Conservation (phyloP, 2,888 invertebrate genomes). For the Drosophila kambysellisi region DNA sequence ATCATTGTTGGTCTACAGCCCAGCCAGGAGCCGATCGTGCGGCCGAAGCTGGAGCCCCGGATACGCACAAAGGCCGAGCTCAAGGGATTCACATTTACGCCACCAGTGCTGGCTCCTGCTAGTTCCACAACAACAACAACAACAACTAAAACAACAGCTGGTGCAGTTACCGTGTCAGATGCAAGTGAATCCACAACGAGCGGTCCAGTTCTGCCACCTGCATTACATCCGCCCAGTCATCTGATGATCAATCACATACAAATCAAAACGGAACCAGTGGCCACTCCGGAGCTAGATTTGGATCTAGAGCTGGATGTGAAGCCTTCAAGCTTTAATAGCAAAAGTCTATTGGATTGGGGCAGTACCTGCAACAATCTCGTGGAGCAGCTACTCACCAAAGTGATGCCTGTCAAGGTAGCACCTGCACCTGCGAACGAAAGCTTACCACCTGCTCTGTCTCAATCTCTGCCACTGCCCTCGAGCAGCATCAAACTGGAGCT, state of each 20-base stretch:
- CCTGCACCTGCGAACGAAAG: conserved; percentile 1
- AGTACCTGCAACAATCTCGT: conserved; percentile 92
- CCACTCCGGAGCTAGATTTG: conserved; percentile 23
- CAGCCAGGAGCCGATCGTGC: conserved; percentile 17
- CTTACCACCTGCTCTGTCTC: not conserved
- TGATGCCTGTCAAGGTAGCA: conserved; percentile 10
- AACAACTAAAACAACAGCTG: conserved; percentile 13
- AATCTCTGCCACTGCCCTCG: not conserved
- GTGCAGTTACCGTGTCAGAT: not conserved
- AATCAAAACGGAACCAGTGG: conserved; percentile 64
- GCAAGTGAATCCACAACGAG: not conserved
- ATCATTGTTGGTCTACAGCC: conserved; percentile 26
- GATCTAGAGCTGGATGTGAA: conserved; percentile 49
- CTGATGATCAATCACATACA: conserved; percentile 60
- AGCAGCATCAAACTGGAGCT: conserved; percentile 57
- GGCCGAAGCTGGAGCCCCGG: conserved; percentile 83
- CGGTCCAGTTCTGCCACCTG: conserved; percentile 30
- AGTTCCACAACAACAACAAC: conserved; percentile 47
- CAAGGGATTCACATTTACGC: conserved; percentile 86
- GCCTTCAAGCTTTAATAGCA: conserved; percentile 29
- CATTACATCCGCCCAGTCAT: conserved; percentile 26
- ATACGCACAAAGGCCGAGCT: conserved; percentile 95
- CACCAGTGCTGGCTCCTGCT: conserved; percentile 56
- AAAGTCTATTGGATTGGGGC: conserved; percentile 86
- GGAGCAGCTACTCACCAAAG: conserved; percentile 89